A percentile compares a stretch with the other conserved stretches of the same genome.
phyloP scores from a whole-genome alignment of 2,888 invertebrate species.

The Chrysotoxum bicinctum region DNA sequence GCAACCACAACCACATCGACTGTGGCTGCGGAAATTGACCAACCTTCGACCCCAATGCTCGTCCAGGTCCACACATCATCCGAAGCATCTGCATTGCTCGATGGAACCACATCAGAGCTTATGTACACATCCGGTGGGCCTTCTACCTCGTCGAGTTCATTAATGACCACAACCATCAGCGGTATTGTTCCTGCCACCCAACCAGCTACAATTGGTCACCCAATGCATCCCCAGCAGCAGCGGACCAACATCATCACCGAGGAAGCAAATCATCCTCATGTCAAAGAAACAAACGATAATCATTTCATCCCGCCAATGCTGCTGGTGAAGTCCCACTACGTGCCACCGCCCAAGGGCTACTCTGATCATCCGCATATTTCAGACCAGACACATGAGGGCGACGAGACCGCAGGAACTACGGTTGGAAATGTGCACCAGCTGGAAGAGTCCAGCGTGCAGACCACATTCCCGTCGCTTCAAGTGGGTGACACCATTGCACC shows the following conservation, averaged over 20 bases:
- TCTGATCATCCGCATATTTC: constrained; percentile 66
- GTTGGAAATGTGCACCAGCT: constrained; percentile 50
- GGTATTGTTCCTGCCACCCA: constrained; percentile 62
- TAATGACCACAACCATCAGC: constrained; percentile 58
- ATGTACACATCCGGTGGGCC: constrained; percentile 34
- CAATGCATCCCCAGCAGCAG: constrained; percentile 79
- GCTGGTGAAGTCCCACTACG: constrained; percentile 81
- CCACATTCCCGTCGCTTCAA: constrained; percentile 43
- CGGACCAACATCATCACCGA: constrained; percentile 74
- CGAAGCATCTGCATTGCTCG: constrained; percentile 40
- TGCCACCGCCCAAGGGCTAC: constrained; percentile 78
- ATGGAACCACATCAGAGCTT: constrained; percentile 42
- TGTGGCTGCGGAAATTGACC: constrained; percentile 39
- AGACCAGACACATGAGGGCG: constrained; percentile 31
- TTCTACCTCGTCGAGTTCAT: constrained; percentile 56
- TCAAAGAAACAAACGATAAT: constrained; percentile 79
- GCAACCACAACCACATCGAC: constrained; percentile 65
- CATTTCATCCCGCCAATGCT: constrained; percentile 82
- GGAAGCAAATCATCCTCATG: constrained; percentile 76
- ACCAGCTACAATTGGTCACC: constrained; percentile 77
- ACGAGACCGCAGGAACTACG: constrained; percentile 27
- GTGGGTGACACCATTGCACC: constrained; percentile 43
- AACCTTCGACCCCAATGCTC: constrained; percentile 42
- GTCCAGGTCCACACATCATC: constrained; percentile 43
- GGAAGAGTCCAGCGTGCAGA: constrained; percentile 37